These are phyloP conservation scores for Eristalis pertinax DNA, from an alignment of 2,888 invertebrate species.

Conservation along the genomic window DNA sequence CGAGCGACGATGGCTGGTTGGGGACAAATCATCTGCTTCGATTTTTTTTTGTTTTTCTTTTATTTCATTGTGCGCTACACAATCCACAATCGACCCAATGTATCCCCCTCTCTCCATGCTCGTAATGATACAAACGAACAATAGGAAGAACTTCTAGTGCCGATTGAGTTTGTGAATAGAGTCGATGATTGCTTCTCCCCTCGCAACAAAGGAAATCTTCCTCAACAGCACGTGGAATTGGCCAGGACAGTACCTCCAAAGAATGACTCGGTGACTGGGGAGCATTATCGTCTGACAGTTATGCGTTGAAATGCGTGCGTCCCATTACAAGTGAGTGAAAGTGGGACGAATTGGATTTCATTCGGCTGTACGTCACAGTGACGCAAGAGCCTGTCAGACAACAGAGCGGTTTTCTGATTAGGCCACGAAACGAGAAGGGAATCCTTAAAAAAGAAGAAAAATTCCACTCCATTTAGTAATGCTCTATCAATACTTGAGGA, in stretches of 20 bases:
- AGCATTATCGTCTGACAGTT: slow-evolving; percentile 28
- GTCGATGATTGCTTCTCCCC: slow-evolving; percentile 27
- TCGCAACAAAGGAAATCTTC: not conserved
- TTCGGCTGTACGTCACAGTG: slow-evolving; percentile 10
- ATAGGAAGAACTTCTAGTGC: slow-evolving; percentile 31
- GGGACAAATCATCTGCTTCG: not conserved
- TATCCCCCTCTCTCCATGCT: not conserved
- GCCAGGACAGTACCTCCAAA: not conserved
- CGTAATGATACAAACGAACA: slow-evolving; percentile 36
- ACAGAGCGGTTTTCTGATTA: not conserved
- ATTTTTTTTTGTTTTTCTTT: not conserved
- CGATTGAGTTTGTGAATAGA: slow-evolving; percentile 23
- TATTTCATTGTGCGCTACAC: not conserved
- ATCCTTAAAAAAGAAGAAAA: not conserved
- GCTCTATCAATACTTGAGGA: not conserved
- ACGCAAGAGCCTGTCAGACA: not conserved
- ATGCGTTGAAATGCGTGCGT: slow-evolving; percentile 26
- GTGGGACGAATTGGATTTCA: slow-evolving; percentile 25
- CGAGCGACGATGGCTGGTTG: not conserved
- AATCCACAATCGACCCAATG: not conserved
- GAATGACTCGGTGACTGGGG: not conserved
- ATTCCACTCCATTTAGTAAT: not conserved
- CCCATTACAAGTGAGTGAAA: not conserved
- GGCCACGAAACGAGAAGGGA: not conserved
- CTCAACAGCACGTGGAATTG: not conserved